A percentile compares a stretch with the other conserved stretches of the same genome.
phyloP scores from a whole-genome alignment of 1,140 invertebrate genomes.

The Uloborus diversus region DNA sequence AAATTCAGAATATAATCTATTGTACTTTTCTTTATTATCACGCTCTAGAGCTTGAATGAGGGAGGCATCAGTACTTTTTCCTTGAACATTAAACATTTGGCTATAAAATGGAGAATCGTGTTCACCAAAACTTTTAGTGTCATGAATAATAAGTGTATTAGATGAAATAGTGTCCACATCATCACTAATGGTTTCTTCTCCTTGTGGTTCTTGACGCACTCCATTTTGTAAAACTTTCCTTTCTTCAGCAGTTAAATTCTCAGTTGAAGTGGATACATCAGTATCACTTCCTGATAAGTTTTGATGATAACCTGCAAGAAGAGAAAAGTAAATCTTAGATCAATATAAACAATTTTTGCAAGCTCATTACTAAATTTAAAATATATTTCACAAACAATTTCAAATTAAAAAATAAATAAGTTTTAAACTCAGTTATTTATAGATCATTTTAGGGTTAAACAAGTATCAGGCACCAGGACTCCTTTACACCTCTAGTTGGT shows the following conservation, averaged over 20 bases:
- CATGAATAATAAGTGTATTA: constrained; percentile 64
- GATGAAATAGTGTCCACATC: constrained; percentile 63
- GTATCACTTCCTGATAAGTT: constrained; percentile 79
- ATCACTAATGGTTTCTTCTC: constrained; percentile 76
- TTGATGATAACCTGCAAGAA: constrained; percentile 39
- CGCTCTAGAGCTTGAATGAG: not conserved
- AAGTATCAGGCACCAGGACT: no score
- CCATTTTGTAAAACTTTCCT: constrained; percentile 83
- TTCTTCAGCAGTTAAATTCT: constrained; percentile 87
- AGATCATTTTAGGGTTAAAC: no score
- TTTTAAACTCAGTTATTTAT: not conserved
- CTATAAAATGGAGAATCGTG: constrained; percentile 59
- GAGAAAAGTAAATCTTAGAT: not conserved
- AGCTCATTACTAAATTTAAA: no score
- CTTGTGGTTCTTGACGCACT: constrained; percentile 88
- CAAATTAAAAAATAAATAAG: no score
- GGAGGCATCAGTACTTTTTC: constrained; percentile 6
- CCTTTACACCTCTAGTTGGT: no score
- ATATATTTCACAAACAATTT: no score
- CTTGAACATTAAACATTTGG: constrained; percentile 18
- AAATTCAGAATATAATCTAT: constrained; percentile 7
- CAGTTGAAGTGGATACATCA: constrained; percentile 88
- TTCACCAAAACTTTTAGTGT: constrained; percentile 57
- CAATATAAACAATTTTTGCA: not conserved
- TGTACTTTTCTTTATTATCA: not conserved